Evolutionary conservation across 2,888 invertebrate genomes (phyloP).

Genomic region (Drosophila meridionalis): DNA sequence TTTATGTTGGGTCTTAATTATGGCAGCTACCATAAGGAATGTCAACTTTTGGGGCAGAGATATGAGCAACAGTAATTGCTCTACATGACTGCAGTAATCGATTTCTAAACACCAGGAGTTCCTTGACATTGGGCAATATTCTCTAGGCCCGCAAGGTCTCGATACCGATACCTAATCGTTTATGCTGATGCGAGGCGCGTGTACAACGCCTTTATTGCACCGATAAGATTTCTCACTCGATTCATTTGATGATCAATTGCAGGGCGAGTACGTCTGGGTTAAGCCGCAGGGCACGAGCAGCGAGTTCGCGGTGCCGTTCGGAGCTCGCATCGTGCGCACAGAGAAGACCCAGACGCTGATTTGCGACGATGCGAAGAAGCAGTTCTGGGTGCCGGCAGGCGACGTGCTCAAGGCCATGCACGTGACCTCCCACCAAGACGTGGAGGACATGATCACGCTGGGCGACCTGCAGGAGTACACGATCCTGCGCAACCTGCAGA

Average conservation of each 20-base stretch:
- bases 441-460: slow-evolving; percentile 98
- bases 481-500: slow-evolving; percentile 95
- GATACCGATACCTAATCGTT: slow-evolving; percentile 42
- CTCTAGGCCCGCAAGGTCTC: background rate
- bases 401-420: slow-evolving; percentile 91
- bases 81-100: slow-evolving; percentile 32
- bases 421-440: slow-evolving; percentile 91
- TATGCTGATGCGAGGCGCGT: slow-evolving; percentile 34
- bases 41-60: slow-evolving; percentile 1
- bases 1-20: slow-evolving; percentile 31
- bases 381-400: slow-evolving; percentile 87
- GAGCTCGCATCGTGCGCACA: slow-evolving; percentile 92
- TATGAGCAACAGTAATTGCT: slow-evolving; percentile 15
- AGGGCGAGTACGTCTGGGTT: slow-evolving; percentile 97
- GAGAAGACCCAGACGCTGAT: slow-evolving; percentile 92
- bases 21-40: slow-evolving; percentile 27
- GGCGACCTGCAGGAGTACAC: slow-evolving; percentile 98
- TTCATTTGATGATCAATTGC: slow-evolving; percentile 49
- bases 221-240: slow-evolving; percentile 30
- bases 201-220: slow-evolving; percentile 26
- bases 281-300: slow-evolving; percentile 88
- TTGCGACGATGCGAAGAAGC: slow-evolving; percentile 93
- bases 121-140: slow-evolving; percentile 33
- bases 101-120: slow-evolving; percentile 13
- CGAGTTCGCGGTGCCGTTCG: slow-evolving; percentile 94